Percentiles rank a stretch among this genome's conserved stretches.
These are phyloP conservation scores for Ectemnius continuus DNA, from an alignment of 2,888 invertebrate genomes.

Conservation along the genomic window DNA sequence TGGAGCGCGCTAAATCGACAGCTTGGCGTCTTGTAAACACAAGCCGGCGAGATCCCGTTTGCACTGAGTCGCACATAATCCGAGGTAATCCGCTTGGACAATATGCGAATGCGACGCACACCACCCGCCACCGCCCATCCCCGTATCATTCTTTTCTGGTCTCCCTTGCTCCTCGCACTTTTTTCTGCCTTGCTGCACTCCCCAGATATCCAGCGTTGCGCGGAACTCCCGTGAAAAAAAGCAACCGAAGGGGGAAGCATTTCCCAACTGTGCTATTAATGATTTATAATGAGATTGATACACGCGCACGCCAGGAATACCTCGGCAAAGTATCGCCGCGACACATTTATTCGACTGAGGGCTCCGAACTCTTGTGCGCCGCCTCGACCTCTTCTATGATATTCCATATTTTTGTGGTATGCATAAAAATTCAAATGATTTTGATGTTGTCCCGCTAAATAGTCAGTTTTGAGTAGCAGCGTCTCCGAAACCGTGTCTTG, in stretches of 20 bases:
- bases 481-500: no score
- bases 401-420: no score
- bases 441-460: no score
- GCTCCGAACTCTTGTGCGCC: no score
- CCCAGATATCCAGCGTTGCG: slow-evolving; percentile 1
- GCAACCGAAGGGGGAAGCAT: not conserved
- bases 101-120: slow-evolving; percentile 69
- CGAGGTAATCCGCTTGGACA: slow-evolving; percentile 76
- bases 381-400: no score
- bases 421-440: no score
- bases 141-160: slow-evolving; percentile 43
- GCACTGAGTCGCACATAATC: slow-evolving; percentile 76
- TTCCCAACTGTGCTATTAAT: not conserved
- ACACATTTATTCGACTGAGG: no score
- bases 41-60: slow-evolving; percentile 75
- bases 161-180: slow-evolving; percentile 22
- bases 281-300: no score
- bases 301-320: no score
- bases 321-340: not conserved
- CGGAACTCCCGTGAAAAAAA: not conserved
- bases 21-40: slow-evolving; percentile 76
- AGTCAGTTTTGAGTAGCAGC: no score
- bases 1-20: slow-evolving; percentile 70
- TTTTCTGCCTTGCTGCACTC: slow-evolving; percentile 8
- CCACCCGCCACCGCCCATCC: slow-evolving; percentile 49